Percentiles rank a stretch among this genome's conserved stretches.
Conservation (phyloP, 2,113 vertebrate genomes). For the Apteryx owenii region DNA sequence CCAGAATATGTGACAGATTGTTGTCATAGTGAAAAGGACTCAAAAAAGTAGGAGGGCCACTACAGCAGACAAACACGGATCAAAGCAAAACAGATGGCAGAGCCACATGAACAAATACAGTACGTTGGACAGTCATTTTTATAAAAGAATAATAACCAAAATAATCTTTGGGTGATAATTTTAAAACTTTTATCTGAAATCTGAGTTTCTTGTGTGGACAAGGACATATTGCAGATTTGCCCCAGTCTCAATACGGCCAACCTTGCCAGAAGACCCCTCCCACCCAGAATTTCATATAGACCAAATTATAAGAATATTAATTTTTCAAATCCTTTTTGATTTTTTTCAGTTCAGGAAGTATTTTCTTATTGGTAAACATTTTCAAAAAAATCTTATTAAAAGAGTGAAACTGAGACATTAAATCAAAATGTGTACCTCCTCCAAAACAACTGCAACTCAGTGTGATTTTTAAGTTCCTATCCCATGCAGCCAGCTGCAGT, state of each 20-base stretch:
- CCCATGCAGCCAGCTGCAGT: neutral
- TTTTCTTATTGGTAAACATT: neutral
- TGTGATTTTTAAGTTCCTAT: neutral
- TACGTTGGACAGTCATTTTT: neutral
- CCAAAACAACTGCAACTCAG: neutral
- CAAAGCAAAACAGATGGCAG: neutral
- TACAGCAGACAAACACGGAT: neutral
- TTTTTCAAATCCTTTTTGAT: neutral
- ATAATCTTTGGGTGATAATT: neutral
- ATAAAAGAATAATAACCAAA: neutral
- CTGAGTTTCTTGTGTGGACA: neutral
- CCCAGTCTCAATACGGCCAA: neutral
- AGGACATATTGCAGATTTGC: neutral
- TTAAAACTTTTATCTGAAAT: neutral
- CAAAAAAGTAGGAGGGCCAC: neutral
- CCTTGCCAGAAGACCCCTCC: neutral
- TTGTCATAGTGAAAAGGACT: neutral
- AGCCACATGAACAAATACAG: neutral
- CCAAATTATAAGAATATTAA: neutral
- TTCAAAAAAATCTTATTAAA: neutral
- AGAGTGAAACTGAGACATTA: neutral
- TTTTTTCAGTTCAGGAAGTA: neutral
- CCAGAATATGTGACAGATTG: neutral
- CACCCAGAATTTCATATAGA: neutral
- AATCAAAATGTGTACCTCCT: neutral